These are phyloP conservation scores for Acrobasis consociella DNA, from an alignment of 2,888 invertebrate species.

Conservation along the genomic window DNA sequence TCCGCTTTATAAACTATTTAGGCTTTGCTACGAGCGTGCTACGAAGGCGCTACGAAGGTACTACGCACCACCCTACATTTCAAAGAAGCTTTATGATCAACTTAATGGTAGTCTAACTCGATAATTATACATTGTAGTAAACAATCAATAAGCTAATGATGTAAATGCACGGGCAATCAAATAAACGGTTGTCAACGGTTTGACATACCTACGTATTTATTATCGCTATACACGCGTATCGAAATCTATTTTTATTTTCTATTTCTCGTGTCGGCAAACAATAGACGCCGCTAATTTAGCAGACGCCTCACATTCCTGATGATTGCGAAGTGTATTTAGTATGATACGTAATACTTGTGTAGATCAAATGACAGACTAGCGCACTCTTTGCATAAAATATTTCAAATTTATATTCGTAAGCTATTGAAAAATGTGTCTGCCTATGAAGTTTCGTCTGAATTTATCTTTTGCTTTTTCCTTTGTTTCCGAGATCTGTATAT, in stretches of 20 bases:
- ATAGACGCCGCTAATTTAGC: not conserved
- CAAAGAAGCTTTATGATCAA: not conserved
- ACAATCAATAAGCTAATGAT: no score
- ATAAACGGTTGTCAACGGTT: no score
- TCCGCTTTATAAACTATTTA: not conserved
- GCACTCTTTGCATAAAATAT: not conserved
- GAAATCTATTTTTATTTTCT: slow-evolving; percentile 7
- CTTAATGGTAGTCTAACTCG: no score
- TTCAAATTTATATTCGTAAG: not conserved
- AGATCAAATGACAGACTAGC: slow-evolving; percentile 8
- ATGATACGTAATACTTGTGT: slow-evolving; percentile 51
- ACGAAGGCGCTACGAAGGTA: slow-evolving; percentile 59
- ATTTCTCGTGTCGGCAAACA: slow-evolving; percentile 2
- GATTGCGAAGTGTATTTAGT: slow-evolving; percentile 53
- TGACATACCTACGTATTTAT: not conserved
- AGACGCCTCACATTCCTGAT: slow-evolving; percentile 55
- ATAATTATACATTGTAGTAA: no score
- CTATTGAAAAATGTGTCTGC: not conserved
- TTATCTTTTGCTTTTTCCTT: no score
- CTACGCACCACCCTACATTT: slow-evolving; percentile 36
- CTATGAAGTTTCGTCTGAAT: no score
- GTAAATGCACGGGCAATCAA: no score
- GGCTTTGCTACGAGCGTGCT: slow-evolving; percentile 41
- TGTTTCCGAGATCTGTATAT: no score
- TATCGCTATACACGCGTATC: slow-evolving; percentile 7